Percentiles rank a stretch among this genome's conserved stretches.
Evolutionary conservation across 2,797 vertebrate species (phyloP).

Genomic region (Botia almorhae): DNA sequence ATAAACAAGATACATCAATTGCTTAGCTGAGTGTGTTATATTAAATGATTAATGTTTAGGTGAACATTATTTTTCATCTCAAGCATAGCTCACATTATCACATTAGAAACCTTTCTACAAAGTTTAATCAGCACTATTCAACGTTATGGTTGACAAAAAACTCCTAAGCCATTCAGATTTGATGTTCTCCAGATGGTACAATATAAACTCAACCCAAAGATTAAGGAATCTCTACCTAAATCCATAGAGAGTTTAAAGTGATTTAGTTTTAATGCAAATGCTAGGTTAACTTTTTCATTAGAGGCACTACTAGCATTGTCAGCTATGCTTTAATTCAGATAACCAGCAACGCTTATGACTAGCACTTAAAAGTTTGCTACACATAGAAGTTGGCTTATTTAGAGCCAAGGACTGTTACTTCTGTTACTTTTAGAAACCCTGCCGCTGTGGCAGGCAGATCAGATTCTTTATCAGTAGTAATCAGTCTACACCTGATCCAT

Average conservation of each 20-base stretch:
- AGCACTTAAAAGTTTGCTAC: conserved; percentile 41
- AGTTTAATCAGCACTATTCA: background rate
- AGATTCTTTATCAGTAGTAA: conserved; percentile 17
- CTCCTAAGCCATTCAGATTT: background rate
- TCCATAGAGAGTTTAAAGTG: conserved; percentile 1
- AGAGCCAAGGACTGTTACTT: background rate
- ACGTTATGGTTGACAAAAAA: background rate
- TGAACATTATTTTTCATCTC: background rate
- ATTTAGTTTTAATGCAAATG: conserved; percentile 15
- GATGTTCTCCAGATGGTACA: conserved; percentile 16
- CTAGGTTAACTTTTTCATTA: conserved; percentile 29
- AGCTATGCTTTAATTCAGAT: conserved; percentile 5
- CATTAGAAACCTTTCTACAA: conserved; percentile 4
- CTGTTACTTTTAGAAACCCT: background rate
- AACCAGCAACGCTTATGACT: conserved; percentile 1
- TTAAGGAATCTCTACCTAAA: conserved; percentile 1
- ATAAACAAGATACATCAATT: conserved; percentile 1
- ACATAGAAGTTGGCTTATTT: background rate
- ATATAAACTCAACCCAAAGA: conserved; percentile 9
- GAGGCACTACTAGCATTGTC: background rate
- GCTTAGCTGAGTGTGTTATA: background rate
- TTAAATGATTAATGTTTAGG: background rate
- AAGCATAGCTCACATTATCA: conserved; percentile 3
- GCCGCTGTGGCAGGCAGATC: conserved; percentile 15
- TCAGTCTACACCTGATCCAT: background rate